Conservation (phyloP, 2,113 vertebrate genomes). For the Brienomyrus longianalis region DNA sequence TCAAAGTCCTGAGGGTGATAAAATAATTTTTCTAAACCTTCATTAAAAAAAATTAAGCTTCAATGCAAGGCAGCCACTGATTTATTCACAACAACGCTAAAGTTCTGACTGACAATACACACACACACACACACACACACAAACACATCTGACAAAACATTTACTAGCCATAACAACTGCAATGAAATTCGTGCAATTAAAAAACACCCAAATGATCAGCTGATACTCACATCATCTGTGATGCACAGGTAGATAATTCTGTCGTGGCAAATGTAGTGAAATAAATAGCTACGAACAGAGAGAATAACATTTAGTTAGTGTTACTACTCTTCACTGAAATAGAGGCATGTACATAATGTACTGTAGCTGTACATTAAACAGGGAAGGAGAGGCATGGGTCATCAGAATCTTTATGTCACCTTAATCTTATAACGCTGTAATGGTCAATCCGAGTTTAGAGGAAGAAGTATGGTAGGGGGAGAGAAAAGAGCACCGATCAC, state of each 20-base stretch:
- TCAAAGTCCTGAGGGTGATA: conserved; percentile 77
- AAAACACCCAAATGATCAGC: not conserved
- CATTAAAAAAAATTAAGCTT: not conserved
- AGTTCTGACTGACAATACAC: not conserved
- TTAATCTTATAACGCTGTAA: not conserved
- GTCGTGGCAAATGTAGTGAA: conserved; percentile 98
- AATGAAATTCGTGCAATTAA: not conserved
- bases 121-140: not conserved
- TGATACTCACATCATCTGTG: conserved; percentile 91
- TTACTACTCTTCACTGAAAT: not conserved
- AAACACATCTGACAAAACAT: not conserved
- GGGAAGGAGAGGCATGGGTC: not conserved
- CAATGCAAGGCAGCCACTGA: not conserved
- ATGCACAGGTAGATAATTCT: conserved; percentile 97
- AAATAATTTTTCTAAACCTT: not conserved
- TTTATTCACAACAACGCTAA: not conserved
- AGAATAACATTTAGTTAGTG: conserved; percentile 22
- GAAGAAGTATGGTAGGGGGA: not conserved
- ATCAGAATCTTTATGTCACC: not conserved
- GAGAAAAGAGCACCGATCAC: too few relatives aligned
- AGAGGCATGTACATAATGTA: not conserved
- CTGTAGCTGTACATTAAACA: not conserved
- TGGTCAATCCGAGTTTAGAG: not conserved
- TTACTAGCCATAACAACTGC: not conserved
- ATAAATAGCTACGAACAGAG: conserved; percentile 78